Base-by-base conservation (phyloP, 2,888 invertebrate genomes). In the Microdon myrmicae region DNA sequence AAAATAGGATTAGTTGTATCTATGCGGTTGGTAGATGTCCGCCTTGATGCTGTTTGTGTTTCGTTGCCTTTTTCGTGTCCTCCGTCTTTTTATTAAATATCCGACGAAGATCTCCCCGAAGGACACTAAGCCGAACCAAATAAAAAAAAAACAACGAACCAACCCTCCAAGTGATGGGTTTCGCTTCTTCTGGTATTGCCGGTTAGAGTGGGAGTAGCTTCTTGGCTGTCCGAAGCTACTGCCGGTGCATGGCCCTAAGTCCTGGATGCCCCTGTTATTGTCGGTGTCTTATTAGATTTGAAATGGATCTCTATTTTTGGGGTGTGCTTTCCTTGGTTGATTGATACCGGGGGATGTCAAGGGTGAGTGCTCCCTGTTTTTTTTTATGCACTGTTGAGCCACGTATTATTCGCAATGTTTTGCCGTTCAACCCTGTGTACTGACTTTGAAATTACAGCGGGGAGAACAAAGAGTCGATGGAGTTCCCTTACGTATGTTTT, bases 281-380 rank as follows among this genome's bases (percentile, higher is more conserved):
- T 48, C 22, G 34, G 25, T 51, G 45, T 25, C 51, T 51, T 64
- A 64, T 64, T 64, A 53, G 64, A 64, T 64, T 64, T 64, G 64
- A 64, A 64, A 64, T 64, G 58, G 58, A 64, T 64, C 64, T n/a
- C n/a, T 43, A 41, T 53, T 56, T 64, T 58, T 64, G 51, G 64
- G 58, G 64, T 53, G 58, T 64, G 49, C 51, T 41, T 47, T 44
- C 32, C 44, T 17, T 41, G 25, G 39, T 34, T 47, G 38, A 39
- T 34, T 47, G 38, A 39, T 44, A 44, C 56, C 19, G 22, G 48
- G 37, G 43, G 47, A 39, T 41, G 48, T 34, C 23, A 12, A 29
- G 26, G 37, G 14, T 5, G n/a, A n/a, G n/a, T n/a, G n/a, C n/a
- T n/a, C n/a, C n/a, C n/a, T n/a, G n/a, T n/a, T n/a, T n/a, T n/a